Conservation (phyloP, 1,140 invertebrate species). For the Chrysomallon squamiferum region DNA sequence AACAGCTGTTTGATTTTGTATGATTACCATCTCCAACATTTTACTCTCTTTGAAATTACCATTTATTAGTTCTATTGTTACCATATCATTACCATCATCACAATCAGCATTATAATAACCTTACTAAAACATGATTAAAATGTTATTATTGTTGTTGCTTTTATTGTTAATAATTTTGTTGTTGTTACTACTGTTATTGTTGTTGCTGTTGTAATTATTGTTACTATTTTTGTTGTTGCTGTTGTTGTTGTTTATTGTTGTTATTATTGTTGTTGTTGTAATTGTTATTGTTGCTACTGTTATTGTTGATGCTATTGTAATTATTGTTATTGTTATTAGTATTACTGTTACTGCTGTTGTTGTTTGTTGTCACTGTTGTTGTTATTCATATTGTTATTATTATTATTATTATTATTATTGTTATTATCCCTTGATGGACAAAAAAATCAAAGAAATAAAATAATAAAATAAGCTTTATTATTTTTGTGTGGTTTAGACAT, state of each 20-base stretch:
- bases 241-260: no score
- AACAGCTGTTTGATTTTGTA: slow-evolving; percentile 2
- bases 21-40: not conserved
- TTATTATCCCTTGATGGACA: not conserved
- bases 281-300: no score
- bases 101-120: not conserved
- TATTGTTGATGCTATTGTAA: no score
- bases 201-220: no score
- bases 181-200: no score
- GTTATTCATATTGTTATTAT: not conserved
- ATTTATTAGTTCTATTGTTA: no score
- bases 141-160: not conserved
- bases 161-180: not conserved
- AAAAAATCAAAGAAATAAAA: not conserved
- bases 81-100: not conserved
- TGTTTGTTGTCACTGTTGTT: not conserved
- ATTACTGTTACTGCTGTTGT: no score
- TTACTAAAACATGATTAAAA: not conserved
- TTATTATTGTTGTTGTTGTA: no score
- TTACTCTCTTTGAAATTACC: no score
- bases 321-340: no score
- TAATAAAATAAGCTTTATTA: not conserved
- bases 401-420: not conserved
- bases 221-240: no score
- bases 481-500: slow-evolving; percentile 17